Conservation (phyloP, 2,113 vertebrate genomes). For the Lates calcarifer region DNA sequence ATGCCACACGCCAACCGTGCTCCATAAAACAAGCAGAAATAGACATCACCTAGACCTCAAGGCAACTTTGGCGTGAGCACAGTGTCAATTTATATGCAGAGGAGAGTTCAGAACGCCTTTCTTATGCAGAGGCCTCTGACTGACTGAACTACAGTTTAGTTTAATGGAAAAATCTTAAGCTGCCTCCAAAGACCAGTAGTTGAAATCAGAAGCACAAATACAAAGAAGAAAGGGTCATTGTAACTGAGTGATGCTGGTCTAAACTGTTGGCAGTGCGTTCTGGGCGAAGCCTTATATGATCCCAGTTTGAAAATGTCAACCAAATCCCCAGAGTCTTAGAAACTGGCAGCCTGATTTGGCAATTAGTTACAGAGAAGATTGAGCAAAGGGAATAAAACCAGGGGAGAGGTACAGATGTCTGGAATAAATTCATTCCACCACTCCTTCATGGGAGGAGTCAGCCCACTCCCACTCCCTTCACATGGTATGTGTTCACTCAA, state of each 20-base stretch:
- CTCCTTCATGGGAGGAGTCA: slow-evolving; percentile 69
- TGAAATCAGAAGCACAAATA: neutral
- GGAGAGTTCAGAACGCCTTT: slow-evolving; percentile 37
- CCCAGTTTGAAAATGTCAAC: slow-evolving; percentile 39
- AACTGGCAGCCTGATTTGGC: slow-evolving; percentile 16
- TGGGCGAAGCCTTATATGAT: slow-evolving; percentile 1
- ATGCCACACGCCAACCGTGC: neutral
- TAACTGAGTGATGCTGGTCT: neutral
- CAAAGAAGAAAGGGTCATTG: slow-evolving; percentile 2
- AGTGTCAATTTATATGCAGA: slow-evolving; percentile 34
- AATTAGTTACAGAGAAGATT: slow-evolving; percentile 21
- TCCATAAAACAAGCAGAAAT: slow-evolving; percentile 54
- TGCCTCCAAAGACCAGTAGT: neutral
- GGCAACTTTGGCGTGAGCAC: slow-evolving; percentile 4
- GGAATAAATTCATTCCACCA: slow-evolving; percentile 50
- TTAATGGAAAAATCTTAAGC: neutral
- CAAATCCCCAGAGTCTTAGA: slow-evolving; percentile 26
- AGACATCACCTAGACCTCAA: slow-evolving; percentile 45
- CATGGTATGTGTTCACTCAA: slow-evolving; percentile 69
- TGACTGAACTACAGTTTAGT: neutral
- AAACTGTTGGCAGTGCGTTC: neutral
- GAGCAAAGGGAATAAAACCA: slow-evolving; percentile 21
- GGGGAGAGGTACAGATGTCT: slow-evolving; percentile 40
- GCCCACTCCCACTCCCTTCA: slow-evolving; percentile 67
- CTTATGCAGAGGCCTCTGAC: neutral